phyloP scores from a whole-genome alignment of 2,797 vertebrate species.

The Columba guinea region DNA sequence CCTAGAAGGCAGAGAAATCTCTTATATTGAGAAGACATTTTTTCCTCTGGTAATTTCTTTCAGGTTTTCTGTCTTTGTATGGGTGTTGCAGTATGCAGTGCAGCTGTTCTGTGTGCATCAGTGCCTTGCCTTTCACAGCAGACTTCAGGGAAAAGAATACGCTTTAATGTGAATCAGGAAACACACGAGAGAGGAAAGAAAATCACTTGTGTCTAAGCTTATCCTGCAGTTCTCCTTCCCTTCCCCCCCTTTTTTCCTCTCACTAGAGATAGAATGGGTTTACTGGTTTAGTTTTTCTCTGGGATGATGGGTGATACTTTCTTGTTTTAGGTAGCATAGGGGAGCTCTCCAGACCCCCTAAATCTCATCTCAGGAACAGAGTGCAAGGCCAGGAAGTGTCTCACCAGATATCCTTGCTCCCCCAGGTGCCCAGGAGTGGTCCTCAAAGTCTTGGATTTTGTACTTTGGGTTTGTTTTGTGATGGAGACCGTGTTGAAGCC shows the following conservation, averaged over 20 bases:
- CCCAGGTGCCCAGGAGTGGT: background rate
- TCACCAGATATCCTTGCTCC: background rate
- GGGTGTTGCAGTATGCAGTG: background rate
- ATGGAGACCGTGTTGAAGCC: constrained; percentile 60
- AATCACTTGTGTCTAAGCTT: background rate
- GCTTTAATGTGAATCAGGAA: constrained; percentile 2
- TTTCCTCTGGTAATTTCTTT: background rate
- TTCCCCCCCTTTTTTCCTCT: background rate
- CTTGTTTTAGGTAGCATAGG: background rate
- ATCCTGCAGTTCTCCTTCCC: background rate
- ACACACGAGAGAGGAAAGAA: background rate
- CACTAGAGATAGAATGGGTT: background rate
- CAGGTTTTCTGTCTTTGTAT: background rate
- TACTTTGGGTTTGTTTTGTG: background rate
- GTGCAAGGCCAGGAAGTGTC: background rate
- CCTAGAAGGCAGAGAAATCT: background rate
- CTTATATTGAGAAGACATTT: fast-evolving
- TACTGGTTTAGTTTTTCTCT: background rate
- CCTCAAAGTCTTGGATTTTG: background rate
- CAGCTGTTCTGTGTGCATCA: background rate
- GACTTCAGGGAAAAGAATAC: background rate
- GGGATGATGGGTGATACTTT: background rate
- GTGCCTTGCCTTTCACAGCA: constrained; percentile 4
- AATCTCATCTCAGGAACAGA: background rate
- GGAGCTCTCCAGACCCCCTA: background rate